Evolutionary conservation across 1,140 invertebrate genomes (phyloP).

Genomic region (Chlorops oryzae): DNA sequence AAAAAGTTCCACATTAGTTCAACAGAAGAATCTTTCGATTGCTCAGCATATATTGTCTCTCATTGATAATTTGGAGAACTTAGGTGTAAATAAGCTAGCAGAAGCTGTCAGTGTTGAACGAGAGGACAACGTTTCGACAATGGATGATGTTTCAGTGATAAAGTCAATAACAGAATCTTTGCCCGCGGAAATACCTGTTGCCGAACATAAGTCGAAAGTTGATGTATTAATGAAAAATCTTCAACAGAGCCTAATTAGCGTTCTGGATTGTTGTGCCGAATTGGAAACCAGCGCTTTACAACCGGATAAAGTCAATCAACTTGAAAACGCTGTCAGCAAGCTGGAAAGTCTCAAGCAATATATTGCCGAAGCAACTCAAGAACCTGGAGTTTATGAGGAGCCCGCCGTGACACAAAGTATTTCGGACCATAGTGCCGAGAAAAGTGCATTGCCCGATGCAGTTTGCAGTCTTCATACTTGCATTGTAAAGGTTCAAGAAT

Average conservation of each 20-base stretch:
- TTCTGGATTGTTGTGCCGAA: constrained; percentile 30
- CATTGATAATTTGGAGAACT: constrained; percentile 2
- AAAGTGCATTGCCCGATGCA: constrained; percentile 34
- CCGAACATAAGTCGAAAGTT: constrained; percentile 17
- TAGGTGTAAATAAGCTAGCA: neutral
- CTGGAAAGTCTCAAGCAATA: constrained; percentile 28
- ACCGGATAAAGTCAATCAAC: constrained; percentile 26
- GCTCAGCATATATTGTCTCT: no score
- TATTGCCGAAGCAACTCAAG: constrained; percentile 30
- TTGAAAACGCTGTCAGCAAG: constrained; percentile 28
- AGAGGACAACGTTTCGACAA: constrained; percentile 44
- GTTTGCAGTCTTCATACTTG: constrained; percentile 35
- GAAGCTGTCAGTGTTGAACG: neutral
- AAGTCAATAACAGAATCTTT: constrained; percentile 52
- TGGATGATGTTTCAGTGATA: constrained; percentile 54
- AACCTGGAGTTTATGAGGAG: constrained; percentile 20
- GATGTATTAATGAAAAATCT: constrained; percentile 26
- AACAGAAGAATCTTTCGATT: no score
- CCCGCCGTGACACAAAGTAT: constrained; percentile 19
- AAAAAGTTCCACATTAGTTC: no score
- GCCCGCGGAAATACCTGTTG: constrained; percentile 21
- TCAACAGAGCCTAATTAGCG: constrained; percentile 32
- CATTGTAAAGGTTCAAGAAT: constrained; percentile 37
- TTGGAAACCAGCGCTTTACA: constrained; percentile 22
- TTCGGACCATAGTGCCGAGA: constrained; percentile 25